Conservation (phyloP, 1,140 invertebrate genomes). For the Vollenhovia emeryi region DNA sequence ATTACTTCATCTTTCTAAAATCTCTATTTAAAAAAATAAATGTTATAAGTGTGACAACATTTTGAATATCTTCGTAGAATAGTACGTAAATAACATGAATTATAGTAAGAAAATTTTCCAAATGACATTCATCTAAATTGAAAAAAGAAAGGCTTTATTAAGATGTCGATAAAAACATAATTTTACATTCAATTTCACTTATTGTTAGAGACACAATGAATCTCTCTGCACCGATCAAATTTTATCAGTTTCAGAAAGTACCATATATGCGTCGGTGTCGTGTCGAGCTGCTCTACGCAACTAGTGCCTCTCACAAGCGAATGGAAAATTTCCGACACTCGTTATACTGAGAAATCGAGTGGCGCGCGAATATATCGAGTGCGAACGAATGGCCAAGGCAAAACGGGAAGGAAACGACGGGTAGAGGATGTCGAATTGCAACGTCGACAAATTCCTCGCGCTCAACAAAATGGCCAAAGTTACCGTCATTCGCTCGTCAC, state of each 20-base stretch:
- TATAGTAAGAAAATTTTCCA: not conserved
- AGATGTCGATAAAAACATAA: not conserved
- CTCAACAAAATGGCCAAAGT: slow-evolving; percentile 82
- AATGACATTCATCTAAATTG: not conserved
- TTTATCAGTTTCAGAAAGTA: not conserved
- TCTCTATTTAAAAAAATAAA: not conserved
- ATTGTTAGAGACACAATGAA: not conserved
- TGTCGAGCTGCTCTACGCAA: not conserved
- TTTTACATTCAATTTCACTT: not conserved
- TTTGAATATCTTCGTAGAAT: not conserved
- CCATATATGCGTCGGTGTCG: not conserved
- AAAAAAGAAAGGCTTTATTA: not conserved
- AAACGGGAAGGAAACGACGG: slow-evolving; percentile 65
- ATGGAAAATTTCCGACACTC: slow-evolving; percentile 63
- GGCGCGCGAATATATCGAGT: slow-evolving; percentile 57
- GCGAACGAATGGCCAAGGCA: slow-evolving; percentile 52
- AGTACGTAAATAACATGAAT: not conserved
- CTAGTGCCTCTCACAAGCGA: not conserved
- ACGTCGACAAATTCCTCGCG: slow-evolving; percentile 83
- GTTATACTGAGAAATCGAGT: slow-evolving; percentile 56
- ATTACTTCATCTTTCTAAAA: not conserved
- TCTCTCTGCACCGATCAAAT: not conserved
- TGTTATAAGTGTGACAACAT: not conserved
- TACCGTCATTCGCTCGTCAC: slow-evolving; percentile 75
- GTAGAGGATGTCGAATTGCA: slow-evolving; percentile 76